phyloP scores from a whole-genome alignment of 2,888 invertebrate species.

The Eremobia ochroleuca region DNA sequence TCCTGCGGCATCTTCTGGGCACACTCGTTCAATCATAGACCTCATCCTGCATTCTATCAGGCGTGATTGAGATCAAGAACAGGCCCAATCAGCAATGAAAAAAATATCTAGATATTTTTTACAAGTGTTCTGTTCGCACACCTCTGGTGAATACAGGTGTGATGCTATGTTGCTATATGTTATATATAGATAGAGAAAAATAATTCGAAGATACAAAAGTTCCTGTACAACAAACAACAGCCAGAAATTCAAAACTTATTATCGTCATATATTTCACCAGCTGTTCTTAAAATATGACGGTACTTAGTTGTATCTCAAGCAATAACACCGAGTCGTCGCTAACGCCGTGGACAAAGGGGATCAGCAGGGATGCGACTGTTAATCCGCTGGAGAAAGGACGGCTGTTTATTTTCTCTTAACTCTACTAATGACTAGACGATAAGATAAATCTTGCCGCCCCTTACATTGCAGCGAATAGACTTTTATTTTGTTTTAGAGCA shows the following conservation, averaged over 20 bases:
- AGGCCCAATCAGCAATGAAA: no score
- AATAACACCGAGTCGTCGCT: slow-evolving; percentile 32
- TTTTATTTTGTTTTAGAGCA: slow-evolving; percentile 13
- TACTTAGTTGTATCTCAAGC: slow-evolving; percentile 39
- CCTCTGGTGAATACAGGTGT: background rate
- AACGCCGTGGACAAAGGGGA: slow-evolving; percentile 50
- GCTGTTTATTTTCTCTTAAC: slow-evolving; percentile 63
- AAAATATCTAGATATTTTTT: no score
- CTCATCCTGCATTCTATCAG: no score
- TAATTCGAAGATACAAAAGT: slow-evolving; percentile 6
- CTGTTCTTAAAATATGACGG: slow-evolving; percentile 25
- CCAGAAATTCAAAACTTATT: background rate
- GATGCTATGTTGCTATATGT: background rate
- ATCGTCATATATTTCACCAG: slow-evolving; percentile 12
- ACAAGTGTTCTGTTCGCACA: no score
- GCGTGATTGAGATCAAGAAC: no score
- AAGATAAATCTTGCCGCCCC: slow-evolving; percentile 49
- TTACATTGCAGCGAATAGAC: slow-evolving; percentile 33
- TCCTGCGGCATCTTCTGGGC: no score
- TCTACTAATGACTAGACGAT: slow-evolving; percentile 65
- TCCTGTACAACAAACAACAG: background rate
- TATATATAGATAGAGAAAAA: background rate
- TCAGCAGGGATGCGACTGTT: slow-evolving; percentile 33
- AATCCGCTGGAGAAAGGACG: slow-evolving; percentile 44
- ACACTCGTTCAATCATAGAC: no score